Evolutionary conservation across 2,888 invertebrate genomes (phyloP), one percentile per base, ranked within the genome.

Genomic region (Busseola fusca): DNA sequence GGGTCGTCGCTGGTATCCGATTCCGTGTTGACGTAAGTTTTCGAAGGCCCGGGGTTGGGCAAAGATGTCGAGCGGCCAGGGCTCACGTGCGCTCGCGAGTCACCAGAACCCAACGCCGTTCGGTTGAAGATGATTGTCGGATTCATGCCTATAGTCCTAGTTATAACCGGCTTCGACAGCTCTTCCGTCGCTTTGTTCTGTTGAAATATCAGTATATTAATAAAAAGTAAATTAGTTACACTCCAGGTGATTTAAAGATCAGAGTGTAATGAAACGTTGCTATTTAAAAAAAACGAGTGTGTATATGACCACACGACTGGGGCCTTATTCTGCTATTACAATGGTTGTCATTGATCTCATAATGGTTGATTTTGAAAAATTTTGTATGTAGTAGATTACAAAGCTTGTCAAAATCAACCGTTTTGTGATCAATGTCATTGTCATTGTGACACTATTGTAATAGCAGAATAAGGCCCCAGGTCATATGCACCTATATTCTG

Each of bases 141-240:
- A 16, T 68, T 83, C 57, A 87, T 77, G 76, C 89, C 84, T 34
- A 89, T 77, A 0, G 87, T 88, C 63, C 90, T 82, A 1, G 81
- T 88, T 37, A 89, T 86, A 5, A 79, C 37, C 2, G 84, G 80
- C 59, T 21, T 21, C 64, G 56, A 65, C 0, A 82, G 81, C 7
- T 86, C 85, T 3, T 86, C 85, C 0, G 76, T 42, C 3, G 64
- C 54, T 77, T 81, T 86, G 50, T 77, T 81, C 83, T 85, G 86
- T 72, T 42, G 63, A 74, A 56, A 78, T 18, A 63, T 14, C 1
- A 56, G 37, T 25, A 30, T 42, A 30, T 59, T 21, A 52, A 34
- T 72, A 52, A 72, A 59, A 71, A 48, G 3, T 12, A 27, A 5
- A 21, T 16, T 1, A 34, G 10, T 16, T 27, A 18, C 5, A 27